Base-by-base conservation (phyloP, 92 coral and sea anemone species). In the Actinernus sp. region DNA sequence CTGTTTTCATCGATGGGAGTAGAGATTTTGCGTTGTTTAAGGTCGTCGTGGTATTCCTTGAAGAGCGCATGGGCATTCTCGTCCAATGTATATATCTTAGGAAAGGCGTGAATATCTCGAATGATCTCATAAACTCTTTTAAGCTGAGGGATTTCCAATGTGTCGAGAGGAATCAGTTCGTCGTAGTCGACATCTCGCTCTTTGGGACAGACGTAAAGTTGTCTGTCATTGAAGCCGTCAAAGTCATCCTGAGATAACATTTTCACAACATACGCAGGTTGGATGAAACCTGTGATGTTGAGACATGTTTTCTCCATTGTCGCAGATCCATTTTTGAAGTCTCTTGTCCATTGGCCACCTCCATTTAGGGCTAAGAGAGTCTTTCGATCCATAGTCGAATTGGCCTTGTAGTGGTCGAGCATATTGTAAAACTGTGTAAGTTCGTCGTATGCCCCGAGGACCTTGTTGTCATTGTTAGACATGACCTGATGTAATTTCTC, bases 401-500 rank as follows among this genome's bases (percentile, higher is more conserved):
- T 78, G 9, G 78, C 3, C n/a, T 68, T 77, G 76, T 77, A 66
- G 7, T 68, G 84, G 30, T 78, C 84, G 2, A 78, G 70, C 84
- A 66, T 78, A 36, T 67, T 77, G 51, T 78, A 67, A 21, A 68
- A 58, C 23, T 78, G 78, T 2, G 79, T 69, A 2, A 79, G 78
- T 18, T 79, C 86, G 3, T 79, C 79, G 30, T 79, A 79, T 4
- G 73, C 58, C 16, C 79, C 86, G 3, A 78, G 49, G 10, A 60
- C 26, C 57, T 51, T 38, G 33, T 66, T 50, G 44, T 40, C 24
- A 46, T 78, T 68, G 9, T 54, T 45, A 0, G 36, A 68, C 79
- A 78, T 61, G 0, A 78, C 34, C 61, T 78, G 85, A 45, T 78
- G 78, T 0, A 78, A 16, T 34, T 78, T 78, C 30, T 78, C 73